Evolutionary conservation across 1,140 invertebrate species (phyloP).

Genomic region (Drosophila saltans): DNA sequence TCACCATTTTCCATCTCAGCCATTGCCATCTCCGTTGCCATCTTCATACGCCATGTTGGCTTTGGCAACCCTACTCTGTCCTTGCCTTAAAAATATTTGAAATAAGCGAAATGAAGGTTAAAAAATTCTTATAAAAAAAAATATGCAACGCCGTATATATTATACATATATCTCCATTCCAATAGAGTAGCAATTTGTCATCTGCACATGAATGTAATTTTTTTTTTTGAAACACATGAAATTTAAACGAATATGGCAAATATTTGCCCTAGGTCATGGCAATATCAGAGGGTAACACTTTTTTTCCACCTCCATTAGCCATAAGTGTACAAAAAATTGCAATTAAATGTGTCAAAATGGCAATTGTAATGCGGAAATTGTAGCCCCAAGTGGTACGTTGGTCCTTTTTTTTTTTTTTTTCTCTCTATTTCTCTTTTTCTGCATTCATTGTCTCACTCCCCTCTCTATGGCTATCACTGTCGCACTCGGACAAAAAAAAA

Average conservation of each 20-base stretch:
- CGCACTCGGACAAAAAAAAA: constrained; percentile 4
- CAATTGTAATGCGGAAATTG: constrained; percentile 4
- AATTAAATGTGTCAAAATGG: constrained; percentile 12
- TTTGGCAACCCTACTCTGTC: too few species aligned
- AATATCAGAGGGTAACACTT: neutral
- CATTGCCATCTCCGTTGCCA: constrained; percentile 17
- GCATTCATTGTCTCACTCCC: too few species aligned
- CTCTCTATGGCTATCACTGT: neutral
- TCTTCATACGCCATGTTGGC: neutral
- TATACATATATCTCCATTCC: neutral
- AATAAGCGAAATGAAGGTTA: neutral
- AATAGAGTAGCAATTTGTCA: constrained; percentile 6
- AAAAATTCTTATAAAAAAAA: neutral
- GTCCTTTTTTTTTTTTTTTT: neutral
- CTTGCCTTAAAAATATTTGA: neutral
- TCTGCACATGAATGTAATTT: constrained; percentile 6
- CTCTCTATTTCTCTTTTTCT: neutral
- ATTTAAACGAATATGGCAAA: neutral
- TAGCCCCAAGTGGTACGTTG: neutral
- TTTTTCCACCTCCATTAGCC: neutral
- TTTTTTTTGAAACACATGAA: neutral
- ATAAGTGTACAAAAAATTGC: neutral
- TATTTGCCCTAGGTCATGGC: constrained; percentile 5
- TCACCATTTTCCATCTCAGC: neutral
- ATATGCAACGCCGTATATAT: neutral